Evolutionary conservation across 2,113 vertebrate genomes (phyloP).

Genomic region (Python bivittatus): DNA sequence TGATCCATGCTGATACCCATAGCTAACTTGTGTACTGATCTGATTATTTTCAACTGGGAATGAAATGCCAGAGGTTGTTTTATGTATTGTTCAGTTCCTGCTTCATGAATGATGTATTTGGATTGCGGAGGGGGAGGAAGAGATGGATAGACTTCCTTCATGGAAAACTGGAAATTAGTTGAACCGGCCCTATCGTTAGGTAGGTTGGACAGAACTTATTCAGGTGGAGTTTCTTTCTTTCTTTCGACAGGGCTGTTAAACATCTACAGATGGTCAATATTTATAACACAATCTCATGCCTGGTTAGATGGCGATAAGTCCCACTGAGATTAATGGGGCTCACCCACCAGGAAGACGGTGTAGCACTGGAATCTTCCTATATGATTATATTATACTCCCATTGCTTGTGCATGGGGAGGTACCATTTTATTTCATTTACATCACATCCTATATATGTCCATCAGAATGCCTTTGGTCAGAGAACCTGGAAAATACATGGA

Average conservation of each 20-base stretch:
- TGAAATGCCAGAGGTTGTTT: background rate
- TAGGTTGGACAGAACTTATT: background rate
- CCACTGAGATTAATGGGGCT: background rate
- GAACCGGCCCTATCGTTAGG: background rate
- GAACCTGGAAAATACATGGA: background rate
- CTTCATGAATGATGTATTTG: background rate
- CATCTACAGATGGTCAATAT: background rate
- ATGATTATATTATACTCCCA: background rate
- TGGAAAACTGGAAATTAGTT: background rate
- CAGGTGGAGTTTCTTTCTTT: background rate
- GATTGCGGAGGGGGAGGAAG: background rate
- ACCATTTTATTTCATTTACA: background rate
- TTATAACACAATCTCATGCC: background rate
- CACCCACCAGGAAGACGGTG: background rate
- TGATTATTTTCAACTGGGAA: background rate
- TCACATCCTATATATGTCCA: background rate
- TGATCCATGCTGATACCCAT: background rate
- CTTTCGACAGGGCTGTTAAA: background rate
- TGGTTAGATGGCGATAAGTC: background rate
- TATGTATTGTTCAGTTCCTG: background rate
- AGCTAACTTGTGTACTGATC: background rate
- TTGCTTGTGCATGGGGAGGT: background rate
- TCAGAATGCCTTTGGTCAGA: background rate
- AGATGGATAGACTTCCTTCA: background rate
- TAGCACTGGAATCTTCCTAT: background rate